phyloP scores from a whole-genome alignment of 2,113 vertebrate species.

The Oreochromis niloticus region DNA sequence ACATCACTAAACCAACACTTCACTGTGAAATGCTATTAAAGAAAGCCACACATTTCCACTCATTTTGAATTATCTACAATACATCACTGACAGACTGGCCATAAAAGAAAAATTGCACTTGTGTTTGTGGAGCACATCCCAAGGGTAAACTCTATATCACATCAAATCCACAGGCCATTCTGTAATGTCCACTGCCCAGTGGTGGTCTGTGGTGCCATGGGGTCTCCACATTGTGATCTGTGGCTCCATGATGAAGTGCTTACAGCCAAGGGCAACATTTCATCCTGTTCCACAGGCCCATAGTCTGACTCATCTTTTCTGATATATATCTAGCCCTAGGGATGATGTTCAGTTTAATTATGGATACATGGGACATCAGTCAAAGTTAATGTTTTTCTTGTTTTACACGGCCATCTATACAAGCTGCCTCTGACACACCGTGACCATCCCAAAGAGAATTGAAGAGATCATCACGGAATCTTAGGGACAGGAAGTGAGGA shows the following conservation, averaged over 20 bases:
- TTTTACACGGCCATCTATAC: constrained; percentile 44
- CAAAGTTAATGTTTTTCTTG: constrained; percentile 53
- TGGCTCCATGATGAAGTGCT: constrained; percentile 30
- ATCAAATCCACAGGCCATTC: constrained; percentile 37
- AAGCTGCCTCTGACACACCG: not conserved
- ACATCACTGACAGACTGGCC: constrained; percentile 31
- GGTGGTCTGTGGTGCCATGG: constrained; percentile 51
- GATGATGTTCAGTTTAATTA: constrained; percentile 65
- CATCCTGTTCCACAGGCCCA: constrained; percentile 35
- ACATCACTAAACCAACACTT: constrained; percentile 33
- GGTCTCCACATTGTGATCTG: constrained; percentile 45
- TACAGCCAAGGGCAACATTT: constrained; percentile 57
- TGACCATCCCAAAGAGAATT: constrained; percentile 18
- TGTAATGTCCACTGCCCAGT: constrained; percentile 51
- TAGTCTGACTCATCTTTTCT: constrained; percentile 46
- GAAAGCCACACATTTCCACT: constrained; percentile 28
- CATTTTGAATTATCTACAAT: constrained; percentile 43
- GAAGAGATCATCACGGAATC: not conserved
- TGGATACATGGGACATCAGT: constrained; percentile 47
- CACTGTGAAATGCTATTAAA: constrained; percentile 17
- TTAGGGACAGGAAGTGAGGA: constrained; percentile 2
- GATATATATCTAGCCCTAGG: constrained; percentile 40
- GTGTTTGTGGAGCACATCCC: constrained; percentile 22
- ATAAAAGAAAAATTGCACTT: constrained; percentile 30
- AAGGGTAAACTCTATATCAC: constrained; percentile 41